Conservation (phyloP, 2,797 vertebrate species). For the Ctenochaetus hawaiiensis region DNA sequence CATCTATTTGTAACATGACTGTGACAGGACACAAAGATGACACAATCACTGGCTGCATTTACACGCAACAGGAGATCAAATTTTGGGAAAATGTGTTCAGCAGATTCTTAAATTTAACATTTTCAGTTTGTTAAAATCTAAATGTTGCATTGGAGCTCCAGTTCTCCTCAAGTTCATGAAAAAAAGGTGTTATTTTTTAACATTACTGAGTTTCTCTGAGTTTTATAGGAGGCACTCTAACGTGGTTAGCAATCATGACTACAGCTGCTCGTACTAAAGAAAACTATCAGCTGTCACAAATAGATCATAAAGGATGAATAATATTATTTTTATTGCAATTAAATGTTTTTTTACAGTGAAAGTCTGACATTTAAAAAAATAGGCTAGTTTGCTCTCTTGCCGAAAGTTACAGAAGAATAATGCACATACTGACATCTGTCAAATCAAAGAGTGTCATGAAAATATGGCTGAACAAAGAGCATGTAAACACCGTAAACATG, state of each 20-base stretch:
- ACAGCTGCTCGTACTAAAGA: neutral
- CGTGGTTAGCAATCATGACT: neutral
- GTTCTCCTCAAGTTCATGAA: neutral
- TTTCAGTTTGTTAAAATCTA: neutral
- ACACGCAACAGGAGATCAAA: conserved; percentile 42
- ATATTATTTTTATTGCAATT: neutral
- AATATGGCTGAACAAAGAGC: neutral
- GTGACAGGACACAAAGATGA: conserved; percentile 39
- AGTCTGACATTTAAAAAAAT: conserved; percentile 2
- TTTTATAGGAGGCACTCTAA: conserved; percentile 1
- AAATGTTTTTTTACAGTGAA: neutral
- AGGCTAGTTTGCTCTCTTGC: too few species aligned
- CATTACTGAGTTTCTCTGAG: neutral
- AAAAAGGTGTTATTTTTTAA: too few species aligned
- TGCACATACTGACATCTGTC: neutral
- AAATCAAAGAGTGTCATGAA: neutral
- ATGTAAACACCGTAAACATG: neutral
- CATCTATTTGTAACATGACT: conserved; percentile 41
- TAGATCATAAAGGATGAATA: neutral
- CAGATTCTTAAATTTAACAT: neutral
- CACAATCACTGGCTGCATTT: conserved; percentile 52
- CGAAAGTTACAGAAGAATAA: neutral
- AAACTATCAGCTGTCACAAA: neutral
- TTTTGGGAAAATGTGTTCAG: neutral
- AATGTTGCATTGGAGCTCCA: neutral